Evolutionary conservation across 2,797 vertebrate genomes (phyloP).

Genomic region (Eurystomus glaucurus): DNA sequence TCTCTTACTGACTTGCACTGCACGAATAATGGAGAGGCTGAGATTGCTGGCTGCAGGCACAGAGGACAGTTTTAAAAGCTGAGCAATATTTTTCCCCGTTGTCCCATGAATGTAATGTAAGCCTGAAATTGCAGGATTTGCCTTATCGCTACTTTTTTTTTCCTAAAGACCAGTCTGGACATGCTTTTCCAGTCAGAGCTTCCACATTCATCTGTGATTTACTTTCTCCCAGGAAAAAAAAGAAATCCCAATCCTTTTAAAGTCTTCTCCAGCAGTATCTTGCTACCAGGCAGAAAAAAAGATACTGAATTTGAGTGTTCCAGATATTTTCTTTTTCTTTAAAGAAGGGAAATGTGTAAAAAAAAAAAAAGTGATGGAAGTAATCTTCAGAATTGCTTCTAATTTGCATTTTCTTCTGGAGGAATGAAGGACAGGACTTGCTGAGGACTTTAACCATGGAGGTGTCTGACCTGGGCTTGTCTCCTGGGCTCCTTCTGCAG

Average conservation of each 20-base stretch:
- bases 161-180: background rate
- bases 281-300: background rate
- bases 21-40: conserved; percentile 31
- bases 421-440: background rate
- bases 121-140: conserved; percentile 24
- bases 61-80: background rate
- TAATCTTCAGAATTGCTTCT: background rate
- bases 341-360: background rate
- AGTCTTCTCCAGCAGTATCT: background rate
- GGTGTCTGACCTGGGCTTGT: background rate
- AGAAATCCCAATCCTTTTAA: background rate
- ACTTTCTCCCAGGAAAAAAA: background rate
- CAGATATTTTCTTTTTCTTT: background rate
- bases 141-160: conserved; percentile 4
- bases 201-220: background rate
- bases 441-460: background rate
- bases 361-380: background rate
- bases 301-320: background rate
- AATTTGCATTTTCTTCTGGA: background rate
- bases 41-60: conserved; percentile 45
- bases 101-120: conserved; percentile 20
- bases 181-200: conserved; percentile 33
- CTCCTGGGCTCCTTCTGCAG: background rate
- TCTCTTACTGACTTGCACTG: conserved; percentile 55
- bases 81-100: background rate